phyloP scores from a whole-genome alignment of 2,113 vertebrate genomes.

The Prionailurus bengalensis region DNA sequence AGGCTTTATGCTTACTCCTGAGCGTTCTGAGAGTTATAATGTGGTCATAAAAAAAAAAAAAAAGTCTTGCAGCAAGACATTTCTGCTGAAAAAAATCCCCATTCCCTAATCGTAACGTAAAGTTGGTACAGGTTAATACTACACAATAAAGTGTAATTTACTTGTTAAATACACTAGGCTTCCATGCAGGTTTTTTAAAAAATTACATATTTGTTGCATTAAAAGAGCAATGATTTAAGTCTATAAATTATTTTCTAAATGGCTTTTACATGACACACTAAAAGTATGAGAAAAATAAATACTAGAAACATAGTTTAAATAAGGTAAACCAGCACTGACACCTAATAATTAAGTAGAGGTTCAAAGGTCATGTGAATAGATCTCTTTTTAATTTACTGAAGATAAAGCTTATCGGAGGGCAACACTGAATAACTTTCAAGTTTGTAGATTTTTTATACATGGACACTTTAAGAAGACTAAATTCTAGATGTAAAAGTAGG shows the following conservation, averaged over 20 bases:
- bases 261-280: conserved; percentile 51
- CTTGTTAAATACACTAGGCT: conserved; percentile 63
- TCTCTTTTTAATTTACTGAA: conserved; percentile 44
- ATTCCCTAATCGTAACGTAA: conserved; percentile 56
- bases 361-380: conserved; percentile 35
- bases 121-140: conserved; percentile 44
- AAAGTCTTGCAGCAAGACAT: neutral
- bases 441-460: conserved; percentile 56
- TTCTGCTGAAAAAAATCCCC: conserved; percentile 59
- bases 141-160: conserved; percentile 57
- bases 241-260: conserved; percentile 68
- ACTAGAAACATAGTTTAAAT: conserved; percentile 69
- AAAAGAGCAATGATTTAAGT: conserved; percentile 53
- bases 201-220: conserved; percentile 60
- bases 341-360: conserved; percentile 43
- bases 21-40: conserved; percentile 38
- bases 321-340: conserved; percentile 65
- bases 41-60: neutral
- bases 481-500: conserved; percentile 54
- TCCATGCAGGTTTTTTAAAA: conserved; percentile 55
- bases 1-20: conserved; percentile 26
- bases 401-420: conserved; percentile 58
- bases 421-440: conserved; percentile 61
- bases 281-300: conserved; percentile 70
- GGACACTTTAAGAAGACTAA: conserved; percentile 19